These are phyloP conservation scores for Amazona ochrocephala DNA, from an alignment of 2,797 vertebrate species.

Conservation along the genomic window DNA sequence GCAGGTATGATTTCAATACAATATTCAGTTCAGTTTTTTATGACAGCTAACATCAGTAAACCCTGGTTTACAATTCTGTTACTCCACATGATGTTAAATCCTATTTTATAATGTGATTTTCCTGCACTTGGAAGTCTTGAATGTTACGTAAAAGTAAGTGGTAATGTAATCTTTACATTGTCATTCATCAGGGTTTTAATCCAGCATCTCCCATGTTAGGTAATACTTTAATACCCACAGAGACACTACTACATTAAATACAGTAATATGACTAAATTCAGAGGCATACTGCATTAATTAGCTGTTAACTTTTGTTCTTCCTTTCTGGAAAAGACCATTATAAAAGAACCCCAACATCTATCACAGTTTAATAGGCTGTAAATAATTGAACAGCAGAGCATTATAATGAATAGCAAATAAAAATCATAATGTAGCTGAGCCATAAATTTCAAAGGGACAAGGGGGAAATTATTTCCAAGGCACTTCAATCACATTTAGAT, in stretches of 20 bases:
- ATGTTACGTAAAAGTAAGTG: not conserved
- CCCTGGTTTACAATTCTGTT: not conserved
- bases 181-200: slow-evolving; percentile 1
- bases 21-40: not conserved
- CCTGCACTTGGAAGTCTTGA: not conserved
- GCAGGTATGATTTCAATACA: not conserved
- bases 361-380: not conserved
- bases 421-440: not conserved
- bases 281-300: slow-evolving; percentile 10
- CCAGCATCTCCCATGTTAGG: not conserved
- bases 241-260: not conserved
- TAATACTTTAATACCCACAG: not conserved
- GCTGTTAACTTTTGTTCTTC: not conserved
- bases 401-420: slow-evolving; percentile 3
- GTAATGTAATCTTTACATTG: not conserved
- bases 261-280: slow-evolving; percentile 4
- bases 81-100: not conserved
- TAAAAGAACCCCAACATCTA: not conserved
- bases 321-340: not conserved
- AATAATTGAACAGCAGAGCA: slow-evolving; percentile 4
- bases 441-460: not conserved
- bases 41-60: not conserved
- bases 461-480: slow-evolving; percentile 3
- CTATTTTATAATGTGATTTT: not conserved
- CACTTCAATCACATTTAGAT: slow-evolving; percentile 4